Evolutionary conservation across 1,140 invertebrate genomes (phyloP), one percentile per base, ranked within the genome.

Genomic region (Lanistes nyassanus): DNA sequence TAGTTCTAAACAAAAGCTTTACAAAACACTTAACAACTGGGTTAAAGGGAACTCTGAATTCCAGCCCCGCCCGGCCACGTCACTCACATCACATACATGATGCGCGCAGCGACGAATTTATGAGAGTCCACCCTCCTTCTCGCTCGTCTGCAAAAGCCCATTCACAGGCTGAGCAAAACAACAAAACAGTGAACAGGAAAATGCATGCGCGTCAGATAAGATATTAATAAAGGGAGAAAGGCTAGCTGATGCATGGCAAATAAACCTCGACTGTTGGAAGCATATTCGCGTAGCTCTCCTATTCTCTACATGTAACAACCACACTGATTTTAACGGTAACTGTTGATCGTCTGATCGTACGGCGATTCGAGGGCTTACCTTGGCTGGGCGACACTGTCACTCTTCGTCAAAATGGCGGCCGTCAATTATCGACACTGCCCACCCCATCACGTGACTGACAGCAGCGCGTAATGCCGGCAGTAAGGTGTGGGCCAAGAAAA

Each of bases 401-500:
- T 86, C 84, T 86, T 84, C 84, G 83, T 86, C 84, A 86, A 86
- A 84, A 86, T 84, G 84, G 84, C 84, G 82, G 82, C 78, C 83
- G 81, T 84, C 83, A 84, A 80, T 80, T 82, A 82, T 80, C 73
- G 69, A 80, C 82, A 81, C 83, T 81, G 80, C 84, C 84, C 83
- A 83, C 84, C 79, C 76, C 67, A 73, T 81, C 84, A 84, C 82
- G 82, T 85, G 84, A 79, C 19, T 62, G 69, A 72, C 69, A 60
- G 31, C 55, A 56, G n/a, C 53, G 53, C 37, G 42, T 47, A 47
- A 16, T 47, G 42, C 19, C 42, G 42, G 42, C 9, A 13, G 42
- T 47, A 47, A 16, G 0, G 19, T 1, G 42, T 47, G 42, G 42
- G 42, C 0, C 1, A 47, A 13, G 19, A 16, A 47, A 47, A 6